phyloP scores from a whole-genome alignment of 2,797 vertebrate genomes.

The Chromis chromis region DNA sequence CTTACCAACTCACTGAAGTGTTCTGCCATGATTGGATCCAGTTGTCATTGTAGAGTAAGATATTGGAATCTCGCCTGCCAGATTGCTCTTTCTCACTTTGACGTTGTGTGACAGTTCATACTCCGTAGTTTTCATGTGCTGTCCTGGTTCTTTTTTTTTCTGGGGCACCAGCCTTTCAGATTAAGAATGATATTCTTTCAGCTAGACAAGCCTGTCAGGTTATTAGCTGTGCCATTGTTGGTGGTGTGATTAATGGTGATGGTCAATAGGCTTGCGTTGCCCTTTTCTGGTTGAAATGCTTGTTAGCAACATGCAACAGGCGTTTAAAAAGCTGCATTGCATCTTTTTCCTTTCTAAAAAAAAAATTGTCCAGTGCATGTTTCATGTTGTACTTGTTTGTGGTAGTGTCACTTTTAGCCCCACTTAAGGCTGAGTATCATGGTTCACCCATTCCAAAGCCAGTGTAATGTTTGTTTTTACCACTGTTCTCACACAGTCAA shows the following conservation, averaged over 20 bases:
- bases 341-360: conserved; percentile 12
- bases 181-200: conserved; percentile 67
- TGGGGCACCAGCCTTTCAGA: conserved; percentile 49
- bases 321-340: conserved; percentile 15
- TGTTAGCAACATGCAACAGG: conserved; percentile 23
- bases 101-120: conserved; percentile 73
- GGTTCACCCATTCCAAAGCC: conserved; percentile 16
- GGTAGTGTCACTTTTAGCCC: conserved; percentile 20
- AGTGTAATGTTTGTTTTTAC: conserved; percentile 35
- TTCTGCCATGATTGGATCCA: conserved; percentile 73
- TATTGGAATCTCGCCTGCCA: conserved; percentile 73
- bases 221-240: conserved; percentile 63
- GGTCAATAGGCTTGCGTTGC: conserved; percentile 48
- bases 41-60: conserved; percentile 75
- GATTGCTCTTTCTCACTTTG: conserved; percentile 74
- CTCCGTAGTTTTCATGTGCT: conserved; percentile 63
- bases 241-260: conserved; percentile 60
- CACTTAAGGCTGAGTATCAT: conserved; percentile 7
- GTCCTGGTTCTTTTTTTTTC: conserved; percentile 36
- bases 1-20: conserved; percentile 60
- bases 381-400: conserved; percentile 6
- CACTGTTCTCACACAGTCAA: conserved; percentile 36
- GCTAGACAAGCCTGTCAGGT: conserved; percentile 61
- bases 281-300: conserved; percentile 38
- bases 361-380: conserved; percentile 9